Conservation (phyloP, 2,888 invertebrate species). For the Phanerotoma sp. region DNA sequence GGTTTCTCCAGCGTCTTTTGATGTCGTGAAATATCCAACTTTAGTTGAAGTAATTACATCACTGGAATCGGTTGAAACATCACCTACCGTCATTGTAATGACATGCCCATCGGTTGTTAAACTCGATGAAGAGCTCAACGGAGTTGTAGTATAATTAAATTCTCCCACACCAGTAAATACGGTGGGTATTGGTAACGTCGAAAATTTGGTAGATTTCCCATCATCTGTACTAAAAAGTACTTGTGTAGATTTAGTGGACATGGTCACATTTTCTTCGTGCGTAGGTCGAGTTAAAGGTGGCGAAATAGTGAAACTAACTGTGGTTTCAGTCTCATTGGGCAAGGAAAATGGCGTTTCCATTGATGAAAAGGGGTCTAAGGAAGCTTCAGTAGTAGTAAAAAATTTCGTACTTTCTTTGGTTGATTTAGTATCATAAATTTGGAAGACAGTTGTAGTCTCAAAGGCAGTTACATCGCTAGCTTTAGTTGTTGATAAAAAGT, state of each 20-base stretch:
- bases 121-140: not conserved
- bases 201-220: not conserved
- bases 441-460: constrained; percentile 13
- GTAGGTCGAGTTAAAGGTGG: not conserved
- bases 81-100: not conserved
- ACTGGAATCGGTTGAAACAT: not conserved
- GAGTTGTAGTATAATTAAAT: too few relatives aligned
- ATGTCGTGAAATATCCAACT: not conserved
- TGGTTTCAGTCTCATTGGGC: not conserved
- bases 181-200: not conserved
- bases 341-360: not conserved
- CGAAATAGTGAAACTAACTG: not conserved
- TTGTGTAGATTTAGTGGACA: not conserved
- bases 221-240: not conserved
- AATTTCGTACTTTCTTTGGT: not conserved
- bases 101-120: not conserved
- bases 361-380: not conserved
- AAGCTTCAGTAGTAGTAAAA: constrained; percentile 7
- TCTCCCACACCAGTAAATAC: too few relatives aligned
- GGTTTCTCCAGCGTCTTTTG: not conserved
- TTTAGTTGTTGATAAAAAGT: not conserved
- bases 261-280: not conserved
- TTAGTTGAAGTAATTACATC: not conserved
- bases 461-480: constrained; percentile 1
- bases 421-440: constrained; percentile 9